Percentiles rank a stretch among this genome's conserved stretches.
phyloP scores from a whole-genome alignment of 2,113 vertebrate genomes.

The Camelus bactrianus region DNA sequence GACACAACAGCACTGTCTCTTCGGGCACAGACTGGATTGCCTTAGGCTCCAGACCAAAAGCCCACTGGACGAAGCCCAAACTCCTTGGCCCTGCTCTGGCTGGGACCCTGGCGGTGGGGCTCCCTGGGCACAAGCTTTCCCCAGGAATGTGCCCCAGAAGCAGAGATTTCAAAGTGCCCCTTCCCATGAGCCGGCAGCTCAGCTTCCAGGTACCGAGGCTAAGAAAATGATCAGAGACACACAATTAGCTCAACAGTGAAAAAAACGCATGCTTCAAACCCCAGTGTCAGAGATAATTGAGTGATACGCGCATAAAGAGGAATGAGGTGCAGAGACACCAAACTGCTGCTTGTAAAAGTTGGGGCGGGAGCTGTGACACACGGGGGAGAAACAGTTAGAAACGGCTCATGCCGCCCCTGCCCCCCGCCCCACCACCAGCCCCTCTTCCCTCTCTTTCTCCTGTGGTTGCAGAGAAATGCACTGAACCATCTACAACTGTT shows the following conservation, averaged over 20 bases:
- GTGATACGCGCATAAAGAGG: no score
- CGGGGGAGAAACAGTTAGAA: accelerated
- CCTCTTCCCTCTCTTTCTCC: accelerated
- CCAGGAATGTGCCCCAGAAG: neutral
- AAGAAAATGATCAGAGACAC: neutral
- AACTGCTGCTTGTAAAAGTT: no score
- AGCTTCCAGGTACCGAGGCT: neutral
- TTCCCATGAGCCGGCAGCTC: neutral
- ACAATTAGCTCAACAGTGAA: neutral
- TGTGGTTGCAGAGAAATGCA: neutral
- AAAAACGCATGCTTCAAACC: neutral
- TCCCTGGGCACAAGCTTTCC: neutral
- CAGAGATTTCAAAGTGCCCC: neutral
- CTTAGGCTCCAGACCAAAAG: neutral
- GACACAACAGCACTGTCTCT: accelerated
- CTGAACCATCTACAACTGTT: neutral
- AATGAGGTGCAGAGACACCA: accelerated
- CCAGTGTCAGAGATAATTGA: neutral
- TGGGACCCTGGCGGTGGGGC: neutral
- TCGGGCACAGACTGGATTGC: neutral
- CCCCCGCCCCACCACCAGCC: neutral
- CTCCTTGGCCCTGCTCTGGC: no score
- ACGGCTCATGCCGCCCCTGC: no score
- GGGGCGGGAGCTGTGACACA: neutral
- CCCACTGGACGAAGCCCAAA: neutral